Evolutionary conservation across 1,140 invertebrate species (phyloP), one percentile per base, ranked within the genome.

Genomic region (Mizuhopecten yessoensis): DNA sequence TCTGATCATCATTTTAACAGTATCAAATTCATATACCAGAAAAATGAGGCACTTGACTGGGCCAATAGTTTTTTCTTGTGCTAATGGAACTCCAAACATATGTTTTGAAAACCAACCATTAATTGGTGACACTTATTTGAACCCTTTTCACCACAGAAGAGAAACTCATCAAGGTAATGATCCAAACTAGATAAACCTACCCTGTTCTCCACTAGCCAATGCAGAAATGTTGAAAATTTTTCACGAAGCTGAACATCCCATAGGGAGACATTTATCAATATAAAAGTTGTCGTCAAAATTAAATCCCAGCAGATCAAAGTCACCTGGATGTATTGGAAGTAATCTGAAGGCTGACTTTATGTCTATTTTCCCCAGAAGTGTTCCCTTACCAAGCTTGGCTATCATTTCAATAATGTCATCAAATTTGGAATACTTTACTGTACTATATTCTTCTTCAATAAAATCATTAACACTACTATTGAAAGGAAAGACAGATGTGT

Each of bases 281-380:
- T 23, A 87, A 2, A 34, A 87, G 36, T 39, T 34, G 11, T 36
- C 87, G 11, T 34, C 9, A 87, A 87, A 87, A 0, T 87, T 15
- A 34, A 87, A 36, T n/a, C 87, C 87, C n/a, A n/a, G n/a, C n/a
- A n/a, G n/a, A n/a, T n/a, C 34, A 36, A 87, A 17, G 23, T 20
- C 17, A n/a, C 87, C 20, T 36, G 39, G 39, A 36, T 36, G 34
- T 34, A 87, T 17, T n/a, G n/a, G n/a, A n/a, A n/a, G n/a, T n/a
- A n/a, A n/a, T n/a, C n/a, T n/a, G n/a, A n/a, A n/a, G n/a, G 87
- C 87, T 7, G 87, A 87, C 34, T 34, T 87, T 1, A 87, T 87
- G 29, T 87, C 87, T 34, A 36, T 87, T 87, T 87, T 87, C 29
- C 87, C 87, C 13, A 87, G 87, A 34, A 29, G 13, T 87, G 87